phyloP scores from a whole-genome alignment of 2,888 invertebrate genomes.

The Thereva nobilitata region DNA sequence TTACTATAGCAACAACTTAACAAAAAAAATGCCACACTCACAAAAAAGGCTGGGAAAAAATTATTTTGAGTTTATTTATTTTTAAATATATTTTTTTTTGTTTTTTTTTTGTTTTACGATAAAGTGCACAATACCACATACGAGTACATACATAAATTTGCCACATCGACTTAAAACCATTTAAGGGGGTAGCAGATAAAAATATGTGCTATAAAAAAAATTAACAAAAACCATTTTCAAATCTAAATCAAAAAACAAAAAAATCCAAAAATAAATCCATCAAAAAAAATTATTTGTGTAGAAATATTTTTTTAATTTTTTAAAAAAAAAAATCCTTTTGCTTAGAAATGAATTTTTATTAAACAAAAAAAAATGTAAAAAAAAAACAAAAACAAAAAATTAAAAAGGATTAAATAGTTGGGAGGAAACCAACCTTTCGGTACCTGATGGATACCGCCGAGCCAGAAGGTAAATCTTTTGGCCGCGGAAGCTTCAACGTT shows the following conservation, averaged over 20 bases:
- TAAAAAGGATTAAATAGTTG: constrained; percentile 2
- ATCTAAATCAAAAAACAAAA: constrained; percentile 14
- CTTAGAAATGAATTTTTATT: not conserved
- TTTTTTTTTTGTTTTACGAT: too few relatives aligned
- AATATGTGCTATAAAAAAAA: constrained; percentile 33
- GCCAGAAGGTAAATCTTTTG: constrained; percentile 51
- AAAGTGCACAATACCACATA: constrained; percentile 26
- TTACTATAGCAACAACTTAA: too few relatives aligned
- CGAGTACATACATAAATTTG: constrained; percentile 36
- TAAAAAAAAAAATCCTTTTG: not conserved
- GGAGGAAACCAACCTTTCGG: constrained; percentile 49
- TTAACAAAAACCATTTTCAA: constrained; percentile 22
- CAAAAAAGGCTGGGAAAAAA: too few relatives aligned
- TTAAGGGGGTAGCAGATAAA: constrained; percentile 32
- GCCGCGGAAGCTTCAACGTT: constrained; percentile 48
- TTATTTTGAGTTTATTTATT: too few relatives aligned
- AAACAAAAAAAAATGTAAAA: not conserved
- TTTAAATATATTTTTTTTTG: too few relatives aligned
- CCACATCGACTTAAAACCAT: constrained; percentile 34
- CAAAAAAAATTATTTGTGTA: not conserved
- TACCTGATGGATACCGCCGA: constrained; percentile 50
- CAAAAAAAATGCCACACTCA: too few relatives aligned
- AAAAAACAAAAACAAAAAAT: constrained; percentile 8
- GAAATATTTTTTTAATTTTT: not conserved
- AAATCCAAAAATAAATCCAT: not conserved